Evolutionary conservation across 2,888 invertebrate genomes (phyloP).

Genomic region (Nesidiocoris tenuis): DNA sequence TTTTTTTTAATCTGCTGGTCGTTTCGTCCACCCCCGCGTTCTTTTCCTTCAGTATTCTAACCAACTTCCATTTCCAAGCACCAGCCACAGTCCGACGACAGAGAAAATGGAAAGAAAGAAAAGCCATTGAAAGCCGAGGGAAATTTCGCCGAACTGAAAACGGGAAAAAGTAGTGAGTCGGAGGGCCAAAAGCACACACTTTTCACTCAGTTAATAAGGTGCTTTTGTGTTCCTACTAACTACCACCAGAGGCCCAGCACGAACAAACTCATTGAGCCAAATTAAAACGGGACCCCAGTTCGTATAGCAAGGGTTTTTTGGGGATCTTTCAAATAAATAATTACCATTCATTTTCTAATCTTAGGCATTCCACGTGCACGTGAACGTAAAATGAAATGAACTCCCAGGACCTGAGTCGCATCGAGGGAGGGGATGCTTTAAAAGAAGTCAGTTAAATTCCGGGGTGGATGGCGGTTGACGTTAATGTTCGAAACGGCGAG

Average conservation of each 20-base stretch:
- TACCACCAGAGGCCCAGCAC: constrained; percentile 13
- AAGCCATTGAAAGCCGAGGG: constrained; percentile 3
- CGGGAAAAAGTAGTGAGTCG: not conserved
- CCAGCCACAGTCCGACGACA: not conserved
- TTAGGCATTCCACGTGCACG: not conserved
- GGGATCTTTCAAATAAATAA: not conserved
- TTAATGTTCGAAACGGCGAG: constrained; percentile 12
- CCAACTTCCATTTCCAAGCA: not conserved
- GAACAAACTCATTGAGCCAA: constrained; percentile 20
- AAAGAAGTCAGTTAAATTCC: not conserved
- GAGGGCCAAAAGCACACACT: constrained; percentile 4
- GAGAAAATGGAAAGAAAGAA: not conserved
- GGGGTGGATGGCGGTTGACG: not conserved
- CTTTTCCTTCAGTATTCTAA: not conserved
- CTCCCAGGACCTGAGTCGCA: not conserved
- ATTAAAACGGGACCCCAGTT: constrained; percentile 4
- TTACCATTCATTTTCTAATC: not conserved
- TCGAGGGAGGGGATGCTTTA: not conserved
- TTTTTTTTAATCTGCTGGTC: constrained; percentile 10
- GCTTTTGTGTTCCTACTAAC: constrained; percentile 27
- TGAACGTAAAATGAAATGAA: not conserved
- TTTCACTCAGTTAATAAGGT: constrained; percentile 15
- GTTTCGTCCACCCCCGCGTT: not conserved
- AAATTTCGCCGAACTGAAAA: not conserved
- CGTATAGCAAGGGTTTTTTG: not conserved